A percentile compares a stretch with the other conserved stretches of the same genome.
These are phyloP conservation scores for Furnarius figulus DNA, from an alignment of 2,113 vertebrate genomes.

Conservation along the genomic window DNA sequence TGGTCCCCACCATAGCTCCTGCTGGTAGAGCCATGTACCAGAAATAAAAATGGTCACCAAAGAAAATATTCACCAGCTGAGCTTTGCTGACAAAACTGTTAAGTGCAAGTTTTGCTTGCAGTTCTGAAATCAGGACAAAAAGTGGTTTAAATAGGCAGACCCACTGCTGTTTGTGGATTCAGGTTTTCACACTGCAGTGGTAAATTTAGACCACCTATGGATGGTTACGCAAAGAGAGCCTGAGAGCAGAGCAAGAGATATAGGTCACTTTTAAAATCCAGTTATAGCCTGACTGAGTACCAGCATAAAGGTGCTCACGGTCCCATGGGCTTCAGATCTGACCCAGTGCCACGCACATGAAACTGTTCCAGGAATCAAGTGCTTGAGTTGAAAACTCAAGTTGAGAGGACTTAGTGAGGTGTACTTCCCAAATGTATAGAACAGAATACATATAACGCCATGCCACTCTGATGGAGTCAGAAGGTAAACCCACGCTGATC, in stretches of 20 bases:
- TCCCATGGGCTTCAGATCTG: not conserved
- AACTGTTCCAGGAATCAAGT: not conserved
- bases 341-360: not conserved
- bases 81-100: not conserved
- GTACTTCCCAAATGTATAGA: not conserved
- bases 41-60: not conserved
- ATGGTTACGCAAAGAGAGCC: not conserved
- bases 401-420: not conserved
- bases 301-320: not conserved
- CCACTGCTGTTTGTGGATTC: not conserved
- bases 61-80: not conserved
- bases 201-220: slow-evolving; percentile 14
- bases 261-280: not conserved
- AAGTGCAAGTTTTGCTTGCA: not conserved
- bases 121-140: not conserved
- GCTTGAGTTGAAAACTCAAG: not conserved
- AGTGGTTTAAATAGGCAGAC: not conserved
- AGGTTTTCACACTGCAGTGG: not conserved
- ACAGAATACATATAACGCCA: fast-evolving
- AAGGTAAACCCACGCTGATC: not conserved
- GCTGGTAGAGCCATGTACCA: not conserved
- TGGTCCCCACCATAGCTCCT: not conserved
- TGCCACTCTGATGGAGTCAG: not conserved
- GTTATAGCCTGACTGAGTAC: not conserved
- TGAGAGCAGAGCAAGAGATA: not conserved